Percentiles rank a stretch among this genome's conserved stretches.
Evolutionary conservation across 2,113 vertebrate species (phyloP).

Genomic region (Ophthalmolycus amberensis): DNA sequence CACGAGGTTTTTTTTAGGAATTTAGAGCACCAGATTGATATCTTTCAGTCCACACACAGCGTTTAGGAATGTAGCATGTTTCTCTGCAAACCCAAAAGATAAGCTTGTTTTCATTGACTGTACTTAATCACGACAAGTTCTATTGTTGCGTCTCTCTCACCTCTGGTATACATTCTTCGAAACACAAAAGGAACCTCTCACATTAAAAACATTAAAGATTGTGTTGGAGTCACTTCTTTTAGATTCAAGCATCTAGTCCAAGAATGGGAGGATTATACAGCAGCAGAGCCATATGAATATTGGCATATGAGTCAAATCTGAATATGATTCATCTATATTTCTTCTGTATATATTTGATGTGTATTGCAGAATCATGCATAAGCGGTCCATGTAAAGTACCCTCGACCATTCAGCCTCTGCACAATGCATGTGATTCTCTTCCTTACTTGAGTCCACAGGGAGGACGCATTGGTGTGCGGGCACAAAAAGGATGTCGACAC

Average conservation of each 20-base stretch:
- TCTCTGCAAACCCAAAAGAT: conserved; percentile 26
- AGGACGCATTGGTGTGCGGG: conserved; percentile 18
- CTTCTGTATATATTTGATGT: conserved; percentile 22
- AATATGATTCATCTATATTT: conserved; percentile 8
- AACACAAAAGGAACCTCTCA: conserved; percentile 1
- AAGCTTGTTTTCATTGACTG: conserved; percentile 28
- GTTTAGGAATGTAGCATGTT: conserved; percentile 20
- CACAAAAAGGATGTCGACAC: conserved; percentile 39
- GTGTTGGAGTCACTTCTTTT: conserved; percentile 14
- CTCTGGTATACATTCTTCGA: neutral
- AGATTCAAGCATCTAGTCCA: conserved; percentile 6
- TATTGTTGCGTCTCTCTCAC: conserved; percentile 15
- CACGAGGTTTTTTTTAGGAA: conserved; percentile 26
- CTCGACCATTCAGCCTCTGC: conserved; percentile 27
- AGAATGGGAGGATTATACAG: conserved; percentile 24
- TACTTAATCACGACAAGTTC: conserved; percentile 36
- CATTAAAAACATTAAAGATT: conserved; percentile 6
- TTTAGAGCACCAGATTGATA: conserved; percentile 32
- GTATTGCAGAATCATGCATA: neutral
- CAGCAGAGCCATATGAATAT: neutral
- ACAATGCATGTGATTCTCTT: conserved; percentile 26
- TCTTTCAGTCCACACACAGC: conserved; percentile 22
- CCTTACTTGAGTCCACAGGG: conserved; percentile 24
- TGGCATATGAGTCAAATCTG: conserved; percentile 5
- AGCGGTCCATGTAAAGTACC: neutral